Base-by-base conservation (phyloP, 2,113 vertebrate species). In the Tor tambroides region DNA sequence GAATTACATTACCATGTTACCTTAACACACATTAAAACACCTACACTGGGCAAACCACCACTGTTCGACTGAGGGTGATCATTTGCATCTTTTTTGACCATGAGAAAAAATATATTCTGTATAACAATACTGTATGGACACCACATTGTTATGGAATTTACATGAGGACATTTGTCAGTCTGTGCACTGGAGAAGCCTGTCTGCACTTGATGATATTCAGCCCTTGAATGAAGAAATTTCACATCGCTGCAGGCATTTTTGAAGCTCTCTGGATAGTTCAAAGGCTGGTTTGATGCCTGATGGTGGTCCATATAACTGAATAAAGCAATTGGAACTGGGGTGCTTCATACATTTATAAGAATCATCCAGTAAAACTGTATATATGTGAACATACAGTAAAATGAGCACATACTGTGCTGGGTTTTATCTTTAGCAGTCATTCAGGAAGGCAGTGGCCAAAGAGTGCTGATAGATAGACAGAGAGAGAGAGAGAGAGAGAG, bases 401-500 rank as follows among this genome's bases (percentile, higher is more conserved):
- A 82, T 46, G 6, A 43, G 67, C 4, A 28, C 12, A 77, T 28
- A 79, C 79, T 43, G 32, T n/a, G 6, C 61, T 35, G 4, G 35
- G 51, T 43, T 69, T 72, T 81, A 86, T 81, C 38, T 74, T 30
- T 74, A 76, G 43, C 56, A 83, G 80, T 63, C 56, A 32, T 49
- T 76, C 69, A 83, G 86, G 59, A 83, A 87, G 86, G 59, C 28
- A 87, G 28, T 59, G 71, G 35, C 35, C 15, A 43, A 65, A 71
- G 41, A 32, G 9, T 54, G 15, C 35, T 46, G 59, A 87, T 12
- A 83, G 32, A 51, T 11, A 63, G 69, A 61, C n/a, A 63, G 35
- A 72, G 59, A 77, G 84, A 77, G 51, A 72, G 35, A 84, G 46
- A 63, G 35, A 72, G 59, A 77, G 84, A 77, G 51, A 72, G 35